Evolutionary conservation across 2,888 invertebrate genomes (phyloP), one percentile per base, ranked within the genome.

Genomic region (Drosophila tripunctata): DNA sequence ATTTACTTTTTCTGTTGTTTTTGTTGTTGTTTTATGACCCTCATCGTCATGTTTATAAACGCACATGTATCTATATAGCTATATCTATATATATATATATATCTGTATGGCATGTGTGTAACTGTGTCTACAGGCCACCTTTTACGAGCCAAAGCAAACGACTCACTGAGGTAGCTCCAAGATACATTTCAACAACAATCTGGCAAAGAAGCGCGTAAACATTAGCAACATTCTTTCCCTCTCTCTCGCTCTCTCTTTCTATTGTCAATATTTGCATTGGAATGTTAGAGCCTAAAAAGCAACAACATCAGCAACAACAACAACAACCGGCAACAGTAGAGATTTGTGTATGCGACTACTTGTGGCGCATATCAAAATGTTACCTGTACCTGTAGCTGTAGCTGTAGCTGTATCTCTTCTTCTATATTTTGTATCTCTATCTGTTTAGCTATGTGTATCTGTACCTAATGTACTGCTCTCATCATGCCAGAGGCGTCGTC

Each of bases 91-190:
- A 38, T 67, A 21, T 57, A 17, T 6, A n/a, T n/a, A n/a, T n/a
- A n/a, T n/a, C n/a, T n/a, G n/a, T n/a, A n/a, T n/a, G n/a, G n/a
- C n/a, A n/a, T n/a, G n/a, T n/a, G 6, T 44, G 6, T 52, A 2
- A n/a, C 35, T 43, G 35, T 48, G 27, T 14, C 19, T 65, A 22
- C 31, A 38, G 47, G 51, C 57, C 64, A 63, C 41, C 52, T 48
- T 85, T 85, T 85, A 85, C 60, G 73, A 73, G 77, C 83, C 76
- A 67, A 85, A 79, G 62, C 67, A 65, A 76, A 86, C 54, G 63
- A 69, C 68, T 76, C 65, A 66, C 63, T 73, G 83, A 76, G 86
- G 74, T 79, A 86, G 79, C 79, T 45, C 19, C 12, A 44, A 60
- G 60, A 61, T 65, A 63, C 74, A 63, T 63, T 38, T 40, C n/a